A percentile compares a stretch with the other conserved stretches of the same genome.
Conservation (phyloP, 2,797 vertebrate genomes). For the Argentina silus region DNA sequence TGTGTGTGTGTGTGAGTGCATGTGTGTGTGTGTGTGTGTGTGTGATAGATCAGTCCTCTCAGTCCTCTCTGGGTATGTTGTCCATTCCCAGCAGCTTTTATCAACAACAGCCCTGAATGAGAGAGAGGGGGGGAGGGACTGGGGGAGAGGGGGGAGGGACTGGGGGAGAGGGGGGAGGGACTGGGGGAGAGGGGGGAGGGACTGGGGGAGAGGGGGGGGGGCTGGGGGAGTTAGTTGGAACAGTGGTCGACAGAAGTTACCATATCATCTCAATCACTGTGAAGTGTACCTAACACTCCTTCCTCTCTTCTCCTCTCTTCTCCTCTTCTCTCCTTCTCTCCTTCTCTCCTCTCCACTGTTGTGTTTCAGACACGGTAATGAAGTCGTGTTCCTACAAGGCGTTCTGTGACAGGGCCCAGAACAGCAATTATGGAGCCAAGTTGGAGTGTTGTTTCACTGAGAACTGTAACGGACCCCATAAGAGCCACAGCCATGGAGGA, state of each 20-base stretch:
- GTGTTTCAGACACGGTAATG: conserved; percentile 80
- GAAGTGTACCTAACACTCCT: not conserved
- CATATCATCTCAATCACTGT: no score
- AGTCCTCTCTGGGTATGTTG: conserved; percentile 48
- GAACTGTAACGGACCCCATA: conserved; percentile 83
- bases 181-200: not conserved
- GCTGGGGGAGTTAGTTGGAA: not conserved
- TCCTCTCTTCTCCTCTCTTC: not conserved
- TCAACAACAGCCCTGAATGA: conserved; percentile 39
- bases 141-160: not conserved
- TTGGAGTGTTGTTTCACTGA: conserved; percentile 84
- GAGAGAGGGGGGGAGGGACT: conserved; percentile 1
- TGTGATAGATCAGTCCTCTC: conserved; percentile 29
- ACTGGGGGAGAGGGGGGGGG: not conserved
- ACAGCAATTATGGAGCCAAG: conserved; percentile 70
- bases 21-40: not conserved
- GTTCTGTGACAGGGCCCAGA: conserved; percentile 83
- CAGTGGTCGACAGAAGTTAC: no score
- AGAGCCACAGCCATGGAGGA: conserved; percentile 68
- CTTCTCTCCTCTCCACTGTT: not conserved
- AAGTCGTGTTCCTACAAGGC: conserved; percentile 87
- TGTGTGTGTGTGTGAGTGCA: not conserved
- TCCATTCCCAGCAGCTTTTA: conserved; percentile 34
- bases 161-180: conserved; percentile 6
- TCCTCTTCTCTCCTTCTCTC: not conserved